Conservation (phyloP, 2,797 vertebrate species). For the Avahi laniger region DNA sequence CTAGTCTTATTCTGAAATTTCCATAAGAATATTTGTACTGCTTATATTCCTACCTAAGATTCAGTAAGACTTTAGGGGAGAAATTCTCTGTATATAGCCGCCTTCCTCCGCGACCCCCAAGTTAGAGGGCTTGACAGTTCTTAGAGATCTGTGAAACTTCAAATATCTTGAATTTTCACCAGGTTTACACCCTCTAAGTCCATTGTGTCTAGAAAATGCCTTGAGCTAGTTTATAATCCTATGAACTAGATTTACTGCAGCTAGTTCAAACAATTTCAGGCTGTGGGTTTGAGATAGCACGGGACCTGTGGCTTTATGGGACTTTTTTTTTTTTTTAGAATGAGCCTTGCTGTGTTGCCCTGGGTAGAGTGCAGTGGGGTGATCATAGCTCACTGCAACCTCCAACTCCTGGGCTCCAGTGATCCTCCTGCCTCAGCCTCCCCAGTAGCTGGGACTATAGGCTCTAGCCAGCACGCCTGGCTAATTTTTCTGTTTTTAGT, state of each 20-base stretch:
- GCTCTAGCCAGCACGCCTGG: too few relatives aligned
- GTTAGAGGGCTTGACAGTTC: too few relatives aligned
- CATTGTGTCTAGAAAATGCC: conserved; percentile 56
- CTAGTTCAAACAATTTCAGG: conserved; percentile 64
- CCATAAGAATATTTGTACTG: neutral
- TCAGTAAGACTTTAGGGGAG: conserved; percentile 27
- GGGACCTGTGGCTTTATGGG: conserved; percentile 44
- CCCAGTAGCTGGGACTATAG: neutral
- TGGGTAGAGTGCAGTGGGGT: neutral
- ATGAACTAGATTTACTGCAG: conserved; percentile 66
- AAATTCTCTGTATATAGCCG: conserved; percentile 46
- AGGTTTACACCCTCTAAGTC: conserved; percentile 49
- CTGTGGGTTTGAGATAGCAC: conserved; percentile 58
- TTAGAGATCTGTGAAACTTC: too few relatives aligned
- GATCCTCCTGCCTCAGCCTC: neutral
- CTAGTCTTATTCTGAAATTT: conserved; percentile 46
- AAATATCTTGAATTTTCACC: conserved; percentile 51
- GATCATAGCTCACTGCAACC: neutral
- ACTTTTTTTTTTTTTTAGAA: neutral
- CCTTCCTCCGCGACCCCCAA: too few relatives aligned
- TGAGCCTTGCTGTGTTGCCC: too few relatives aligned
- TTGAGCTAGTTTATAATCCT: conserved; percentile 61
- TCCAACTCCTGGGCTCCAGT: neutral
- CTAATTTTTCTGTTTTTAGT: too few relatives aligned
- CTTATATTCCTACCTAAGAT: conserved; percentile 16